phyloP scores from a whole-genome alignment of 2,113 vertebrate species.

The Ovis aries region DNA sequence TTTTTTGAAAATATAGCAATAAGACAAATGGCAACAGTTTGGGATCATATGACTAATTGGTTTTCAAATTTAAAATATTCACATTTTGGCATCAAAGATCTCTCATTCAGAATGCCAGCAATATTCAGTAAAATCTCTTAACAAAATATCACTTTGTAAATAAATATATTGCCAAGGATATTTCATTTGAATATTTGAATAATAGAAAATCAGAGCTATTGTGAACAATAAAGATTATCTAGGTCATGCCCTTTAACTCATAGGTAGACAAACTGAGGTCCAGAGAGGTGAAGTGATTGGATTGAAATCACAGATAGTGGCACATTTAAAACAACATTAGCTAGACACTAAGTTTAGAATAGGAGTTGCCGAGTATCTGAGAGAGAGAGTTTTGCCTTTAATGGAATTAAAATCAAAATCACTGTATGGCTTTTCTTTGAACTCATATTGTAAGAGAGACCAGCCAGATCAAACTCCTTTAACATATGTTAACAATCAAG shows the following conservation, averaged over 20 bases:
- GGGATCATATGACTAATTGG: neutral
- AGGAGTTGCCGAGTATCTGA: neutral
- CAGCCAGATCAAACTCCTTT: neutral
- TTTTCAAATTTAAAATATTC: neutral
- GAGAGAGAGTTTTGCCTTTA: neutral
- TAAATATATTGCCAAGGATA: neutral
- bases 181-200: neutral
- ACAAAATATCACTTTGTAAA: neutral
- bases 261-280: neutral
- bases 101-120: neutral
- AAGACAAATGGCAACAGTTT: neutral
- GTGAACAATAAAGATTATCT: neutral
- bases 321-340: neutral
- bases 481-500: neutral
- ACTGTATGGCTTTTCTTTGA: neutral
- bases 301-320: neutral
- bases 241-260: neutral
- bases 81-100: neutral
- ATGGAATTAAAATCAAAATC: neutral
- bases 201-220: neutral
- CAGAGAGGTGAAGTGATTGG: neutral
- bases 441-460: neutral
- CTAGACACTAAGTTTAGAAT: neutral
- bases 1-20: neutral
- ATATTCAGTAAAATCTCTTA: neutral